These are phyloP conservation scores for Caenorhabditis inopinata DNA, from an alignment of 1,140 invertebrate species.

Conservation along the genomic window DNA sequence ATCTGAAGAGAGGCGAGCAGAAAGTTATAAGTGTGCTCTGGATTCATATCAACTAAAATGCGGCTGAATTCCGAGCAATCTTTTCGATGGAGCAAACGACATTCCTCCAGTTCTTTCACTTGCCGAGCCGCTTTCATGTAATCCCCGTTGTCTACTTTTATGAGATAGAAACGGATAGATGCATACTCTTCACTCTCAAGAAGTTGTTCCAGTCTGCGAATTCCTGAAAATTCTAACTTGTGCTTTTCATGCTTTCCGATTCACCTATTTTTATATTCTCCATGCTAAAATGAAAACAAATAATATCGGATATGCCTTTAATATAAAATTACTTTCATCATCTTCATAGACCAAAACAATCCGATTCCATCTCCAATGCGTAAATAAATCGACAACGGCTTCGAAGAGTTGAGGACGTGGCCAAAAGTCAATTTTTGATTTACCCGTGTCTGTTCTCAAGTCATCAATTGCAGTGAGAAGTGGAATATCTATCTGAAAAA, in stretches of 20 bases:
- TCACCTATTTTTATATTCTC: too few relatives aligned
- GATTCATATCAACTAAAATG: conserved; percentile 62
- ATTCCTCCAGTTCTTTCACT: conserved; percentile 62
- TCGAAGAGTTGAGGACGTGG: conserved; percentile 60
- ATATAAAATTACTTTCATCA: conserved; percentile 45
- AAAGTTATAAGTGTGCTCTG: conserved; percentile 59
- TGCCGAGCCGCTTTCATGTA: conserved; percentile 57
- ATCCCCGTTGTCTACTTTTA: conserved; percentile 58
- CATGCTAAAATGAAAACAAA: too few relatives aligned
- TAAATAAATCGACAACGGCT: conserved; percentile 62
- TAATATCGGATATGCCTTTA: too few relatives aligned
- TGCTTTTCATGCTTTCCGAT: too few relatives aligned
- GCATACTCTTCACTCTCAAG: conserved; percentile 59
- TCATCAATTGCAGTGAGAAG: conserved; percentile 59
- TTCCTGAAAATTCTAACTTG: conserved; percentile 43
- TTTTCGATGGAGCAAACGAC: conserved; percentile 51
- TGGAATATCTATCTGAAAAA: conserved; percentile 58
- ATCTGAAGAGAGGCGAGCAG: conserved; percentile 65
- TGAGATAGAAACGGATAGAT: conserved; percentile 58
- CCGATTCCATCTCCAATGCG: conserved; percentile 62
- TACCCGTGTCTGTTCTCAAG: conserved; percentile 28
- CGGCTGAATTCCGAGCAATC: conserved; percentile 61
- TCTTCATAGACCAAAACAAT: conserved; percentile 62
- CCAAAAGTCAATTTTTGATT: conserved; percentile 54
- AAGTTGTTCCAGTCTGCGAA: conserved; percentile 48